Evolutionary conservation across 2,888 invertebrate species (phyloP), one percentile per base, ranked within the genome.

Genomic region (Perdita meconis): DNA sequence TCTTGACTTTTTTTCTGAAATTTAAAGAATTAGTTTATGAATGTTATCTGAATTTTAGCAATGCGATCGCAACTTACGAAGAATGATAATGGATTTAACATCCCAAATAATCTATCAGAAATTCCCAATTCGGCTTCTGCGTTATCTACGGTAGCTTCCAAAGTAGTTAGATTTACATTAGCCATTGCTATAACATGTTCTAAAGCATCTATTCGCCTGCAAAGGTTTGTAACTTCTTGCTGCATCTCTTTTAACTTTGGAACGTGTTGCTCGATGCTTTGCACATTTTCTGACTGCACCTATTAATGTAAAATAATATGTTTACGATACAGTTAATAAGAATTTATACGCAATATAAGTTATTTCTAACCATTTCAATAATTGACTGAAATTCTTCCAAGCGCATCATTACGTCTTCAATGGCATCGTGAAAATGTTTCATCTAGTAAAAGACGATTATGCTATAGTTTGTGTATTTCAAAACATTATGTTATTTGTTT

Each of bases 381-480:
- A 93, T 89, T 2, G 92, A 92, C 64, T 91, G 91, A 73, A 92
- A 92, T 78, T 93, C 93, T 81, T 93, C 93, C 19, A 93, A 83
- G n/a, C 92, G 87, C 61, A 91, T 91, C 83, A 93, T 88, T 86
- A 92, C 92, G 76, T 93, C 93, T 59, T 93, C 92, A 19, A 92
- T 86, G 1, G 89, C 86, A 26, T 92, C 91, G 30, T 90, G 89
- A 36, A 92, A 86, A 61, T 82, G 85, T 78, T 86, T 89, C 69
- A 92, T 83, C 92, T 93, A 78, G 6, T 30, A 6, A 13, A 87
- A 87, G n/a, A 24, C 8, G 36, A 66, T 24, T 8, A 51, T 30
- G n/a, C 0, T n/a, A 63, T 78, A 22, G 10, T 65, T 64, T 16
- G 30, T 34, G 5, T 30, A 47, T 22, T 40, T 22, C 10, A 12